Conservation (phyloP, 2,888 invertebrate genomes). For the Cacoxenus indagator region DNA sequence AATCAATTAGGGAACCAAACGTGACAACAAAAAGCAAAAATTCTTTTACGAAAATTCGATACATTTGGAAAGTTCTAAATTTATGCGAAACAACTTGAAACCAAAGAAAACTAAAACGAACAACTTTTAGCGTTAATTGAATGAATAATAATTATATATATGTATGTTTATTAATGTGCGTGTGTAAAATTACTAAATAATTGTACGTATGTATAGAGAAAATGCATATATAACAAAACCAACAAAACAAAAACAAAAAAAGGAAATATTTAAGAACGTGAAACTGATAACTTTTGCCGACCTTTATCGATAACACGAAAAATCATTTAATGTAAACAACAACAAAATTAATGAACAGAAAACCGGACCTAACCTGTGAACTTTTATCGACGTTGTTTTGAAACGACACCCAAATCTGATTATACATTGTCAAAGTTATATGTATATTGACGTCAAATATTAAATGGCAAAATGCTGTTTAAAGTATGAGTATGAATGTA, state of each 20-base stretch:
- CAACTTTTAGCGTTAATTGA: slow-evolving; percentile 1
- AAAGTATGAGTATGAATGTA: too few relatives aligned
- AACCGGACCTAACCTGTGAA: too few relatives aligned
- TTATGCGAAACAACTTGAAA: not conserved
- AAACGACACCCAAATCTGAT: too few relatives aligned
- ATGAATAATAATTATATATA: not conserved
- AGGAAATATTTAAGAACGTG: not conserved
- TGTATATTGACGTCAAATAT: too few relatives aligned
- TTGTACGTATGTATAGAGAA: not conserved
- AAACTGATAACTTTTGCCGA: not conserved
- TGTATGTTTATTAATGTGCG: not conserved
- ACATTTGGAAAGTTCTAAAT: not conserved
- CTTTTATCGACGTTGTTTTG: too few relatives aligned
- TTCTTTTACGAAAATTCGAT: slow-evolving; percentile 14
- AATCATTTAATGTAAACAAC: not conserved
- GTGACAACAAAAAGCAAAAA: slow-evolving; percentile 1
- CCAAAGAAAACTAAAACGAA: not conserved
- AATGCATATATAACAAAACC: not conserved
- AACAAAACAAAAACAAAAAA: not conserved
- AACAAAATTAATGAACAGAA: not conserved
- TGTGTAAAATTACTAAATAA: slow-evolving; percentile 1
- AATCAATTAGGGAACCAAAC: not conserved
- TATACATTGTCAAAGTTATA: too few relatives aligned
- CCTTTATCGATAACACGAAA: not conserved
- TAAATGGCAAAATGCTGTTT: too few relatives aligned